Evolutionary conservation across 2,113 vertebrate species (phyloP), one percentile per base, ranked within the genome.

Genomic region (Macrotis lagotis): DNA sequence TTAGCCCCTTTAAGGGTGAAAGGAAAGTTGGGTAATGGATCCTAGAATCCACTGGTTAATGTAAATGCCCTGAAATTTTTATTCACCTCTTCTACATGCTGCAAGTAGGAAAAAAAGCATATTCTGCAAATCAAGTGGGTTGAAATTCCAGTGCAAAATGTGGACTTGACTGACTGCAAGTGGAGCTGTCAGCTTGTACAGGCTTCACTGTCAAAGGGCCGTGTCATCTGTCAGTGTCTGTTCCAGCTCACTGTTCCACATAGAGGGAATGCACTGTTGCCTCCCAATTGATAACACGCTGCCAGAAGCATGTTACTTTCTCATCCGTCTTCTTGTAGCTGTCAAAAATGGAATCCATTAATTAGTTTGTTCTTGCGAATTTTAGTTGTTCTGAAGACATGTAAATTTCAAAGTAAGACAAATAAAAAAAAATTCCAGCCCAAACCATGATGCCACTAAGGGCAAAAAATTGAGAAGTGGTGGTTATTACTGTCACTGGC

Each of bases 181-280:
- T 98, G 99, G 98, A 98, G 98, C 99, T 99, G 99, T 99, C 99
- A 99, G 99, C 98, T 98, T 95, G 14, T 99, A 99, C 99, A 99
- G 99, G 98, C 99, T 98, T 99, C 99, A 99, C 99, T 98, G 99
- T 99, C 99, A 99, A 94, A 98, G 98, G 98, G 98, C 99, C 98
- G 98, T 99, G 99, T 99, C 99, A 99, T 99, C 99, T 99, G 99
- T 99, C 99, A 99, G 99, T 98, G 99, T 99, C 99, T 98, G 99
- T 99, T 99, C 99, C 99, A 99, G 99, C 99, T 99, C 99, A 99
- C 98, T 99, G 99, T 99, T 99, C 99, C 99, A 99, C 99, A 98
- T 98, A 99, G 98, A 99, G 98, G 98, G 97, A 95, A 99, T 98
- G 98, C 99, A 98, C 98, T 99, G 98, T 98, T 99, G 99, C 98